A percentile compares a stretch with the other conserved stretches of the same genome.
Evolutionary conservation across 1,140 invertebrate species (phyloP).

Genomic region (Drosophila varians): DNA sequence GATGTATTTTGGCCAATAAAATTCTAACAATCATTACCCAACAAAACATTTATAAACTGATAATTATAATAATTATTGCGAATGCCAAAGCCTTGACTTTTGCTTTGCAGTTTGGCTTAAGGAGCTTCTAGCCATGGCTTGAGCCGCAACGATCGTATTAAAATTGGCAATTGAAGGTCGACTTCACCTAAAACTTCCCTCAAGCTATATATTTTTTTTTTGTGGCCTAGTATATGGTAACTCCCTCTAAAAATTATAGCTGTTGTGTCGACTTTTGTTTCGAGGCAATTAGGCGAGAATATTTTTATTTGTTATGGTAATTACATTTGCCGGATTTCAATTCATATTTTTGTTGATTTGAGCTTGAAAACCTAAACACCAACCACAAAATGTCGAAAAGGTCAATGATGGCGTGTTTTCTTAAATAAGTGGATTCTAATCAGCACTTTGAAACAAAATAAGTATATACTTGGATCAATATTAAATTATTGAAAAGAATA

Average conservation of each 20-base stretch:
- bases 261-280: slow-evolving; percentile 43
- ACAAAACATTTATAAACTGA: slow-evolving; percentile 27
- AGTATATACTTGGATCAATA: no score
- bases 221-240: slow-evolving; percentile 5
- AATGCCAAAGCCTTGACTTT: slow-evolving; percentile 54
- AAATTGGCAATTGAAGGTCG: slow-evolving; percentile 65
- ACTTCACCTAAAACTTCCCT: slow-evolving; percentile 1
- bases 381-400: slow-evolving; percentile 43
- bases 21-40: slow-evolving; percentile 27
- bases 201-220: not conserved
- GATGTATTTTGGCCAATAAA: slow-evolving; percentile 2
- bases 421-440: slow-evolving; percentile 30
- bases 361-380: slow-evolving; percentile 42
- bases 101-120: slow-evolving; percentile 40
- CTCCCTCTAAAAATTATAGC: slow-evolving; percentile 8
- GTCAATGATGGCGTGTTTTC: slow-evolving; percentile 63
- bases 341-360: slow-evolving; percentile 49
- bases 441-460: no score
- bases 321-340: slow-evolving; percentile 48
- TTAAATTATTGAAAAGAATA: not conserved
- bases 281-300: slow-evolving; percentile 61
- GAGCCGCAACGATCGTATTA: slow-evolving; percentile 27
- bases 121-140: slow-evolving; percentile 14
- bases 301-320: slow-evolving; percentile 75
- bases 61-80: slow-evolving; percentile 59